Conservation (phyloP, 2,797 vertebrate genomes). For the Coreius guichenoti region DNA sequence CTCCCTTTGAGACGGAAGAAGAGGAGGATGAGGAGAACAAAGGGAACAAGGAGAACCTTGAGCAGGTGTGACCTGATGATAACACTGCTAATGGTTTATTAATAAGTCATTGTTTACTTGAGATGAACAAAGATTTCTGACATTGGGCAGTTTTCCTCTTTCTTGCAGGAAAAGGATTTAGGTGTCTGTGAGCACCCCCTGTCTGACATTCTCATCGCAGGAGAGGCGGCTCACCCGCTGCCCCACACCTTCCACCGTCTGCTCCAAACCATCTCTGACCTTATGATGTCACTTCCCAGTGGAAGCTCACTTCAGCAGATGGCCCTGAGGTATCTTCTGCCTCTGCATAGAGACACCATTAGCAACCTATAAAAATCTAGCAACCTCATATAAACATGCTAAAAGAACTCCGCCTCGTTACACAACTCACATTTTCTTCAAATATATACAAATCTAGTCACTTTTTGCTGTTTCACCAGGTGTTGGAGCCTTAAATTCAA, state of each 20-base stretch:
- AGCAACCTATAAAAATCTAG: background rate
- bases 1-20: slow-evolving; percentile 92
- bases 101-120: background rate
- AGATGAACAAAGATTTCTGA: background rate
- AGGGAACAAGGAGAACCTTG: slow-evolving; percentile 91
- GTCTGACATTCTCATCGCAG: slow-evolving; percentile 97
- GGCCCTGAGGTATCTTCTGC: slow-evolving; percentile 88
- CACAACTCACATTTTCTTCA: background rate
- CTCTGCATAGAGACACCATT: background rate
- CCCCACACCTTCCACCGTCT: slow-evolving; percentile 98
- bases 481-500: slow-evolving; percentile 99
- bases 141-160: background rate
- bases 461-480: slow-evolving; percentile 69
- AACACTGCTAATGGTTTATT: background rate
- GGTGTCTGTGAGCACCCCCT: slow-evolving; percentile 97
- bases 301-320: slow-evolving; percentile 98
- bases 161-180: slow-evolving; percentile 90
- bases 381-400: background rate
- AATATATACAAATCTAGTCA: background rate
- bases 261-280: slow-evolving; percentile 98
- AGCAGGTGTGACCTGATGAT: slow-evolving; percentile 80
- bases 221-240: slow-evolving; percentile 95
- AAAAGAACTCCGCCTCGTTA: background rate
- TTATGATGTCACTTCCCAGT: slow-evolving; percentile 99
- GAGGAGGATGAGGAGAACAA: slow-evolving; percentile 98